phyloP scores from a whole-genome alignment of 2,797 vertebrate species.

The Enteromius paludinosus region DNA sequence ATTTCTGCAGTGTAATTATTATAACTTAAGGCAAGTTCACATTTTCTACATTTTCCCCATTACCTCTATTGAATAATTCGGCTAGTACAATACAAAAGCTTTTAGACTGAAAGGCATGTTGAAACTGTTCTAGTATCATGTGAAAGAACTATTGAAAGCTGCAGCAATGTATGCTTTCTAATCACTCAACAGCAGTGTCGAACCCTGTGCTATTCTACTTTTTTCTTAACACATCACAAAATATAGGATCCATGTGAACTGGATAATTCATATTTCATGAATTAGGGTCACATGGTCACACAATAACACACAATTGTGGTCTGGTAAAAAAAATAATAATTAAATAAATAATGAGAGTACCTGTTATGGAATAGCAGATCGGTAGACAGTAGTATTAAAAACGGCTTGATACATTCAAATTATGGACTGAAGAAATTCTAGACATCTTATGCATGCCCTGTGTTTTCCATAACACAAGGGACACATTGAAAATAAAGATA shows the following conservation, averaged over 20 bases:
- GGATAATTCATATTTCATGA: constrained; percentile 48
- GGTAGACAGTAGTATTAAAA: constrained; percentile 39
- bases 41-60: constrained; percentile 72
- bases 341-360: neutral
- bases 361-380: constrained; percentile 32
- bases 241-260: constrained; percentile 72
- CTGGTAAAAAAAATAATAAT: neutral
- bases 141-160: constrained; percentile 75
- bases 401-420: constrained; percentile 37
- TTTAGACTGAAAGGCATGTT: constrained; percentile 49
- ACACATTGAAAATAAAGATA: constrained; percentile 75
- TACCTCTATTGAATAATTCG: constrained; percentile 71
- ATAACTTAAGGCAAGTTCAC: constrained; percentile 85
- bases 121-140: constrained; percentile 64
- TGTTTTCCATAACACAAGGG: constrained; percentile 71
- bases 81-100: constrained; percentile 58
- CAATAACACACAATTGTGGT: constrained; percentile 37
- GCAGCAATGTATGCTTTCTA: constrained; percentile 86
- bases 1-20: constrained; percentile 82
- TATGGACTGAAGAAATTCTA: constrained; percentile 10
- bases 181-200: constrained; percentile 81
- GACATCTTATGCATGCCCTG: constrained; percentile 57
- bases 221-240: constrained; percentile 71
- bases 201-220: constrained; percentile 73
- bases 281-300: constrained; percentile 44